Conservation (phyloP, 2,888 invertebrate species). For the Himalopsyche japonica region DNA sequence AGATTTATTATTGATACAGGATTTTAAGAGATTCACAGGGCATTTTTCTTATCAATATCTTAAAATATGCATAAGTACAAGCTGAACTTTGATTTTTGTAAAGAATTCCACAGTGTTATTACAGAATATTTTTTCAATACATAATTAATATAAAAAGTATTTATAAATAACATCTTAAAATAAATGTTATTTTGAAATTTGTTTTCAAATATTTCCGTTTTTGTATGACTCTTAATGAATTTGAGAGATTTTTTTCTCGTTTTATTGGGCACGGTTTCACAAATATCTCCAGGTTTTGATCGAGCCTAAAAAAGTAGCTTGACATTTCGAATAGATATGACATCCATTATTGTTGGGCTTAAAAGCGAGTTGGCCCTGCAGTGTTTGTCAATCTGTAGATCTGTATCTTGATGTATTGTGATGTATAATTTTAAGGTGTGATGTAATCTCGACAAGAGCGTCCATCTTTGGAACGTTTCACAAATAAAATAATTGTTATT, state of each 20-base stretch:
- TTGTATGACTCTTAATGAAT: not conserved
- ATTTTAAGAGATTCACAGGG: no score
- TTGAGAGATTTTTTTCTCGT: not conserved
- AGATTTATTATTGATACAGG: no score
- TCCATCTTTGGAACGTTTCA: not conserved
- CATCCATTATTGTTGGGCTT: conserved; percentile 14
- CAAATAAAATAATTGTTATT: not conserved
- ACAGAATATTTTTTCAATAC: no score
- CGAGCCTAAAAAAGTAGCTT: not conserved
- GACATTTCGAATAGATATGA: conserved; percentile 22
- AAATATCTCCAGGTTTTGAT: not conserved
- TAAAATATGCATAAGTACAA: no score
- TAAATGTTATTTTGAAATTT: no score
- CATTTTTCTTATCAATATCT: no score
- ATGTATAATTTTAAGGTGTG: not conserved
- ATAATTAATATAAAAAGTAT: no score
- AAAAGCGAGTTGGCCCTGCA: not conserved
- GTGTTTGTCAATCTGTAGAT: not conserved
- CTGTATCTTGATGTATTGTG: not conserved
- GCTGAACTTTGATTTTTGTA: no score
- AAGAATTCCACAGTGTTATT: no score
- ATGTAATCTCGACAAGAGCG: not conserved
- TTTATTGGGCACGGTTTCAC: not conserved
- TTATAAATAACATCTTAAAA: no score
- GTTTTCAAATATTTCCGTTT: not conserved